phyloP scores from a whole-genome alignment of 1,140 invertebrate species.

The Temnothorax nylanderi region DNA sequence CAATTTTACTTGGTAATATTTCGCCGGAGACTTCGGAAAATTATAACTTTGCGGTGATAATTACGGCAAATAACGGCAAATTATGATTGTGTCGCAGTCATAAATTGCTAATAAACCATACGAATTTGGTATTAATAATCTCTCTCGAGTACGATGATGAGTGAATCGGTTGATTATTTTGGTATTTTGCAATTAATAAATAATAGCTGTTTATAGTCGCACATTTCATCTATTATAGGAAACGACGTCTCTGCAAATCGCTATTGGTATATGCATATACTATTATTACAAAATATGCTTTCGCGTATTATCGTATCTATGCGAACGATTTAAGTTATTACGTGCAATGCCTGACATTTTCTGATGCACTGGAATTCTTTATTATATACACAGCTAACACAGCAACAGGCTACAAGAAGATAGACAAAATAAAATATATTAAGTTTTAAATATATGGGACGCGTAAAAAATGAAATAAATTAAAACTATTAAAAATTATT shows the following conservation, averaged over 20 bases:
- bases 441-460: background rate
- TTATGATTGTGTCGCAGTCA: conserved; percentile 25
- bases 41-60: conserved; percentile 53
- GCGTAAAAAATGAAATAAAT: background rate
- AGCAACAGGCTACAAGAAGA: background rate
- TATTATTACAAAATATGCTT: conserved; percentile 45
- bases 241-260: conserved; percentile 21
- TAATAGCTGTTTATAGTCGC: conserved; percentile 44
- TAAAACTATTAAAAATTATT: background rate
- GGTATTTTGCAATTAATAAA: conserved; percentile 55
- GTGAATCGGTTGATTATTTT: conserved; percentile 31
- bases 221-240: conserved; percentile 19
- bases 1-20: conserved; percentile 48
- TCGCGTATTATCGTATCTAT: conserved; percentile 18
- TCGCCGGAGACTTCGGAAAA: conserved; percentile 37
- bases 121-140: conserved; percentile 51
- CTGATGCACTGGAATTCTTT: conserved; percentile 8
- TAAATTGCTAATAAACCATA: conserved; percentile 60
- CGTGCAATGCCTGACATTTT: conserved; percentile 31
- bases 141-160: conserved; percentile 43
- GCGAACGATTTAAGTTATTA: conserved; percentile 29
- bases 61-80: conserved; percentile 39
- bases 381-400: conserved; percentile 5
- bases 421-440: conserved; percentile 20
- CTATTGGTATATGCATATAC: conserved; percentile 18